Evolutionary conservation across 2,797 vertebrate genomes (phyloP), one percentile per base, ranked within the genome.

Genomic region (Tolypeutes matacus): DNA sequence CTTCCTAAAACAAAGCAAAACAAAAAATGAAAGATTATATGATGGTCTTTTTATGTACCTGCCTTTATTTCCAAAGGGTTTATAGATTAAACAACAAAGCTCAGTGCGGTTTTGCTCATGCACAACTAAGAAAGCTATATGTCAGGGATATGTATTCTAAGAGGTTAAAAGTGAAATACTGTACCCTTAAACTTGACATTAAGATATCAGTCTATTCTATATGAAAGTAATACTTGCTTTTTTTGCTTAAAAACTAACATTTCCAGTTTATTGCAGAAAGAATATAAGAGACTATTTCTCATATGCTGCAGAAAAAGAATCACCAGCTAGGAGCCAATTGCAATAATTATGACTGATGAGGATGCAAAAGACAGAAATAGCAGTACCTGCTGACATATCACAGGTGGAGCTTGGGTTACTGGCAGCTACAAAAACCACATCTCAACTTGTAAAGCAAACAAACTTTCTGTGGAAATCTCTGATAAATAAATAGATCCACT

Each of bases 311-410:
- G 39, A 87, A 58, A 34, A 20, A 94, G 67, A 94, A 70, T 23
- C 75, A 31, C 58, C 80, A 90, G 53, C 17, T 85, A 85, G 77
- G 39, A 62, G 58, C 15, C 67, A 88, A 53, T 18, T 85, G 31
- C 36, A 90, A 42, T 87, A 78, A 72, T 58, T 75, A 64, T 87
- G 77, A 82, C 29, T 49, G 62, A 77, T 46, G 11, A 81, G n/a
- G 42, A 78, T 34, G 46, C 29, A 76, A 95, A 92, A 78, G 31
- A 69, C 67, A 77, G 73, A 92, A 85, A 94, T 85, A 94, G 34
- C 5, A 77, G 23, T 65, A 39, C 31, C 65, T 84, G 62, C 27
- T 83, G 76, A 85, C 51, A 84, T 77, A 72, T 92, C n/a, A 67
- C 20, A 82, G 39, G 67, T 62, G 60, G 17, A 73, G 14, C 1